Base-by-base conservation (phyloP, 2,797 vertebrate species). In the Gymnothorax reevesii region DNA sequence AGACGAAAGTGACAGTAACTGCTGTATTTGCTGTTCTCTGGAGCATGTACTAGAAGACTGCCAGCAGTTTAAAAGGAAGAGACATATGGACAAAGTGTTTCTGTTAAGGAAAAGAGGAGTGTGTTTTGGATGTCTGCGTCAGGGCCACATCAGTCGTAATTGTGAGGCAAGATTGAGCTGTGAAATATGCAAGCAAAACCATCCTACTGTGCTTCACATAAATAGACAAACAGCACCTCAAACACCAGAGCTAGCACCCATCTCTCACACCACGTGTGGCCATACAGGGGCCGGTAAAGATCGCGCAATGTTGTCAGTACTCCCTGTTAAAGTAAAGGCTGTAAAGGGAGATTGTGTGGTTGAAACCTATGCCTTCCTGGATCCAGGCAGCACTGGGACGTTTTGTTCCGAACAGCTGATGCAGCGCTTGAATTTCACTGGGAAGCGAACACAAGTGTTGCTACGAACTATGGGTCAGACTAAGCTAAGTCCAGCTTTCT, bases 211-310 rank as follows among this genome's bases (percentile, higher is more conserved):
- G 33, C 33, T 42, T 42, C 33, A 42, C 33, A 42, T 42, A 42
- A 42, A 42, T 42, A 42, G 33, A 42, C 33, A 42, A 42, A 42
- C 33, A 42, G 33, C 33, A 42, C 33, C 33, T 42, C 33, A 42
- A 42, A 42, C 33, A 42, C 33, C 33, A 42, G 33, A 42, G 2
- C 33, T 2, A 42, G 33, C 33, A 42, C 2, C 33, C 33, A 42
- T 42, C 33, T 42, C 33, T 42, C 33, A 42, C 33, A 42, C 33
- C 33, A 12, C 71, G 64, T 20, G 27, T 25, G 79, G 86, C 27
- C 57, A 89, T 75, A 88, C 69, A 80, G 87, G 85, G 79, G 83
- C 83, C 10, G 59, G 87, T 22, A 64, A 71, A 6, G 27, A 83
- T 7, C 0, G 5, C 0, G 59, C 84, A 27, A 25, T 33, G 1